phyloP scores from a whole-genome alignment of 2,888 invertebrate genomes.

The Fissipunctia ypsillon region DNA sequence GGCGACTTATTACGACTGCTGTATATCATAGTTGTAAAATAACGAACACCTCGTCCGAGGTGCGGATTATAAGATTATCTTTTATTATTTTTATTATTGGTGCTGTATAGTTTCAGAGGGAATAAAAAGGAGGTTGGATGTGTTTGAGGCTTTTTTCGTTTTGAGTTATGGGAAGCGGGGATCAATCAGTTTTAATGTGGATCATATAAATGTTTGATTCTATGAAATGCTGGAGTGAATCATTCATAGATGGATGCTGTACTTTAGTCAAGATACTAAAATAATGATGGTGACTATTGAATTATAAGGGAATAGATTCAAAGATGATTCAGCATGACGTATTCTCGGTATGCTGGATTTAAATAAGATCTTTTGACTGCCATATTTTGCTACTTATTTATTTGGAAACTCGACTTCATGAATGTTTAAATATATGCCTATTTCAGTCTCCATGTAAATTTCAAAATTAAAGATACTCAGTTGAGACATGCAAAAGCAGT shows the following conservation, averaged over 20 bases:
- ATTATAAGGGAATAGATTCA: not conserved
- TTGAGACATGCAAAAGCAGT: no score
- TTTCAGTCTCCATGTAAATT: not conserved
- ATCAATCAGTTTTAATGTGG: conserved; percentile 58
- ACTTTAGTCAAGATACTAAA: conserved; percentile 39
- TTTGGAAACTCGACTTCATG: not conserved
- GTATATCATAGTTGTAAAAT: conserved; percentile 68
- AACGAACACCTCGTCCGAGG: conserved; percentile 46
- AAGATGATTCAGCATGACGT: conserved; percentile 24
- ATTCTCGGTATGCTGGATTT: not conserved
- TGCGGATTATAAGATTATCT: conserved; percentile 67
- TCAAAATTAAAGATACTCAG: no score
- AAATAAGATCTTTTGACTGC: not conserved
- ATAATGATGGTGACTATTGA: conserved; percentile 30
- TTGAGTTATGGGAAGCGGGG: conserved; percentile 56
- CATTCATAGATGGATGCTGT: conserved; percentile 30
- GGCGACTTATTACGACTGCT: conserved; percentile 58
- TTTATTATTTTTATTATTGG: conserved; percentile 59
- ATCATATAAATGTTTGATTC: conserved; percentile 45
- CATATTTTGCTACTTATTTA: not conserved
- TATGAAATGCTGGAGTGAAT: conserved; percentile 48
- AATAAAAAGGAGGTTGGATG: conserved; percentile 56
- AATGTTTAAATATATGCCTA: not conserved
- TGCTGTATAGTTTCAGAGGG: conserved; percentile 60
- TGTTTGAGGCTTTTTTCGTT: conserved; percentile 42